Base-by-base conservation (phyloP, 2,888 invertebrate species). In the Byasa hedistus region DNA sequence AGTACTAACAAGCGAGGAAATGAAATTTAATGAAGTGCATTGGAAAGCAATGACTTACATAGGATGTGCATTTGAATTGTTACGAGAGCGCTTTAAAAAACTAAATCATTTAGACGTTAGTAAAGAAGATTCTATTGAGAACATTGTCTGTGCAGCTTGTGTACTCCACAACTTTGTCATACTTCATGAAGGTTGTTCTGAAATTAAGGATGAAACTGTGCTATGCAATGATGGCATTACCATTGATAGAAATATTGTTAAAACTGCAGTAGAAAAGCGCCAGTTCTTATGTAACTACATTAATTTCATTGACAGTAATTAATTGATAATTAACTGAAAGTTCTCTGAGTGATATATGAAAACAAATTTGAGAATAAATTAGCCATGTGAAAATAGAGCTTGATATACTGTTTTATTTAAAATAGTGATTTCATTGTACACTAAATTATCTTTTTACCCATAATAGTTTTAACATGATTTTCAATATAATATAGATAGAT, bases 271-370 rank as follows among this genome's bases (percentile, higher is more conserved):
- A 44, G 91, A 91, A 69, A 91, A 91, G 70, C 80, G 91, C 39
- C 88, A 89, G 69, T 91, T 90, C 79, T 72, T 91, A 56, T 90
- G 89, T 77, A 89, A 90, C 73, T 91, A 89, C 70, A 84, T 91
- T 22, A 89, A 87, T 77, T 88, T 83, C 73, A 83, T 90, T 70
- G 84, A 86, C 68, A 70, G 58, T 63, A 66, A 69, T 54, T 72
- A 57, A 69, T 44, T 54, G n/a, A 62, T 19, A 21, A 22, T 36
- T 21, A 52, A n/a, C 21, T 21, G 7, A 5, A 21, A n/a, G 52
- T 21, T 21, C 19, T 21, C 5, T 10, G 19, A 52, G 48, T 48
- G 5, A n/a, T 52, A 1, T 21, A 21, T 52, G 52, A 52, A 8
- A 52, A 8, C 7, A 21, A 21, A 22, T 52, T 5, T 15, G 48